Percentiles rank a stretch among this genome's conserved stretches.
These are phyloP conservation scores for Spicauda simplicius DNA, from an alignment of 2,888 invertebrate species.

Conservation along the genomic window DNA sequence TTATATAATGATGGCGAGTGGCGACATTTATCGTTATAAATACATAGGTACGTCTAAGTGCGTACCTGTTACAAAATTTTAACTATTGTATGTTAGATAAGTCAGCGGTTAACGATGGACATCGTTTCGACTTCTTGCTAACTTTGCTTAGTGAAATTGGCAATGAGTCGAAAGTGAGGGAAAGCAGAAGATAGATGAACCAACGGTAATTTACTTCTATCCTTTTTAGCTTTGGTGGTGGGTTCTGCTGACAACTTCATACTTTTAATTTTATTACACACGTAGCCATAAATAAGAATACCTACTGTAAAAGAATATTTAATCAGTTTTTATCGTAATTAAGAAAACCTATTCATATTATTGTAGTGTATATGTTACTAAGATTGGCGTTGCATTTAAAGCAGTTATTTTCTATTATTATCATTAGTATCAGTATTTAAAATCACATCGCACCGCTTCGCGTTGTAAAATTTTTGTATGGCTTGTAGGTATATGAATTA, in stretches of 20 bases:
- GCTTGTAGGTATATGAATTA: too few relatives aligned
- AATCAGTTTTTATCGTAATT: not conserved
- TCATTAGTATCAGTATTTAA: not conserved
- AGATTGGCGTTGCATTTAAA: not conserved
- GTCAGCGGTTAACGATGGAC: not conserved
- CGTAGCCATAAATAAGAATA: not conserved
- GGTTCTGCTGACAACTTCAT: slow-evolving; percentile 1
- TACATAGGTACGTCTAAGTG: not conserved
- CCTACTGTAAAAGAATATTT: too few relatives aligned
- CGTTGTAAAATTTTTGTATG: too few relatives aligned
- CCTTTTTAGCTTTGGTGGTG: slow-evolving; percentile 7
- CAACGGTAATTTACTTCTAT: slow-evolving; percentile 5
- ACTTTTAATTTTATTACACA: not conserved
- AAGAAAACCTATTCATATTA: not conserved
- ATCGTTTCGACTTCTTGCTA: slow-evolving; percentile 21
- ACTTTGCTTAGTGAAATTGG: slow-evolving; percentile 14
- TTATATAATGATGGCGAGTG: not conserved
- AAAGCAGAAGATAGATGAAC: not conserved
- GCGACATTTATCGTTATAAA: too few relatives aligned
- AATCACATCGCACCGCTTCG: not conserved
- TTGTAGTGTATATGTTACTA: not conserved
- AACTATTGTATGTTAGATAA: not conserved
- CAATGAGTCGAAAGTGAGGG: slow-evolving; percentile 17
- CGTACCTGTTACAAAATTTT: not conserved
- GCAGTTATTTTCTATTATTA: not conserved